Evolutionary conservation across 2,888 invertebrate genomes (phyloP).

Genomic region (Mesodorylaimus sp.): DNA sequence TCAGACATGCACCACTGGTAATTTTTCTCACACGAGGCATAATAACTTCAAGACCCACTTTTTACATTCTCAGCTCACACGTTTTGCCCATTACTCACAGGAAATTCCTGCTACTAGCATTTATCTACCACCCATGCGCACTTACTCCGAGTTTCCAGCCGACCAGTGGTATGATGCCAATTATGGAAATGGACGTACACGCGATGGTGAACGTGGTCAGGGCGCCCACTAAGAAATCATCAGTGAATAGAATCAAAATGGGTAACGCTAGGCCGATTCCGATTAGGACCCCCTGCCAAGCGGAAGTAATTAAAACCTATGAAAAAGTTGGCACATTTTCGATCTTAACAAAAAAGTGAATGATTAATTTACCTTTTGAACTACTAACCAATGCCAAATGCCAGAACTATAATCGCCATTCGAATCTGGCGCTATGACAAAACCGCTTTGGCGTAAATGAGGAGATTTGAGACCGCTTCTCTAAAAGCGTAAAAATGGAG

Average conservation of each 20-base stretch:
- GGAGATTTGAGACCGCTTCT: not conserved
- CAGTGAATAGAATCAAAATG: slow-evolving; percentile 24
- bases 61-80: too few species aligned
- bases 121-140: slow-evolving; percentile 6
- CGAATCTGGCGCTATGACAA: slow-evolving; percentile 3
- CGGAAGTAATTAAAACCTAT: slow-evolving; percentile 23
- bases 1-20: too few species aligned
- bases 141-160: slow-evolving; percentile 31
- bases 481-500: not conserved
- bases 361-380: slow-evolving; percentile 4
- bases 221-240: slow-evolving; percentile 25
- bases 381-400: slow-evolving; percentile 7
- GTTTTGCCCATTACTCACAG: too few species aligned
- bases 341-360: not conserved
- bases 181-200: slow-evolving; percentile 23
- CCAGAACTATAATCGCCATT: slow-evolving; percentile 1
- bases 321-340: not conserved
- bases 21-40: too few species aligned
- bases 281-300: slow-evolving; percentile 23
- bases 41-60: too few species aligned
- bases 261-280: slow-evolving; percentile 24
- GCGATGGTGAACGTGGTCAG: slow-evolving; percentile 25
- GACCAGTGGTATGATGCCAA: slow-evolving; percentile 26
- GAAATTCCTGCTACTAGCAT: too few species aligned
- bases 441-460: not conserved